Evolutionary conservation across 1,140 invertebrate species (phyloP), one percentile per base, ranked within the genome.

Genomic region (Berghia stephanieae): DNA sequence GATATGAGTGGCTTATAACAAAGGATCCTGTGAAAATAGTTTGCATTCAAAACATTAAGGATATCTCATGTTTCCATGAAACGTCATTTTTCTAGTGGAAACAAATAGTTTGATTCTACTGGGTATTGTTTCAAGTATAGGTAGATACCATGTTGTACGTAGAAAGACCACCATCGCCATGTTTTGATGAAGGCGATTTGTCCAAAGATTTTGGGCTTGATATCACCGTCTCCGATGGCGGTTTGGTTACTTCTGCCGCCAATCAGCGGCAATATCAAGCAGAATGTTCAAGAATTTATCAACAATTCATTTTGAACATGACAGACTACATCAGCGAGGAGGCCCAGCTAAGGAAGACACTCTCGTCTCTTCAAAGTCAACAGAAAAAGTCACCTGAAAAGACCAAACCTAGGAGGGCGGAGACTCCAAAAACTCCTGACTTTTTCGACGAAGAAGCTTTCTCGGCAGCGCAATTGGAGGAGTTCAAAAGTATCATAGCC

Each of bases 271-370:
- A 69, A 49, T 79, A 79, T 46, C 75, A 75, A 34, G 38, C 78
- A 24, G 78, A 79, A 55, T 79, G 78, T 42, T 38, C 34, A 13
- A 74, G 66, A 42, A 75, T 79, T 24, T 79, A 79, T 44, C 63
- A 75, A n/a, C 55, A 79, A 42, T 79, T 79, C 67, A 44, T 79
- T n/a, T 49, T 79, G 36, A 76, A 57, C 6, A 79, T 79, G 78
- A 43, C 73, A 1, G 73, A 79, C 66, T 79, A 79, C 42, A 68
- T 79, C 49, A 55, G 46, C 27, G 73, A 79, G 38, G 78, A 79
- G 40, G 67, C 66, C 6, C 52, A 67, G 16, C 46, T 79, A 24
- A 79, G 72, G 42, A 55, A 79, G 43, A 49, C 75, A 55, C 38
- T 79, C 24, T 27, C 31, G 67, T 24, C 21, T 18, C 40, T 78